phyloP scores from a whole-genome alignment of 2,113 vertebrate genomes.

The Lontra canadensis region DNA sequence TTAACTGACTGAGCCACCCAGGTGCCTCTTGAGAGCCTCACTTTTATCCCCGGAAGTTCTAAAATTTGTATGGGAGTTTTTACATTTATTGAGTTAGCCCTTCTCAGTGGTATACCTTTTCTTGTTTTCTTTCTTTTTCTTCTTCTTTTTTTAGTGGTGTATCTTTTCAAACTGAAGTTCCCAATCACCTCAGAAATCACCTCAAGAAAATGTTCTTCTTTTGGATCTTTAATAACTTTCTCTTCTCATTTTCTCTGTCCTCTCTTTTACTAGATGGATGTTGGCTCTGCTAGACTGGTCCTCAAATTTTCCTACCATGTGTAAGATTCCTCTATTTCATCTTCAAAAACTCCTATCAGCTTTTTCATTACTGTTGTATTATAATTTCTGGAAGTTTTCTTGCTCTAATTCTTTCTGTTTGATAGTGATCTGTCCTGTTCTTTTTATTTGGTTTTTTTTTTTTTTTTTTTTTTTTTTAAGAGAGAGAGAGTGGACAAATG shows the following conservation, averaged over 20 bases:
- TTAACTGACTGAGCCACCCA: neutral
- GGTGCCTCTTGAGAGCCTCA: neutral
- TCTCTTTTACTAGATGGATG: neutral
- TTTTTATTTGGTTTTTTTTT: no score
- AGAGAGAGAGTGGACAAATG: neutral
- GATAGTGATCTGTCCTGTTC: neutral
- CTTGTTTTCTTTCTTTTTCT: no score
- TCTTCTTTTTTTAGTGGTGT: neutral
- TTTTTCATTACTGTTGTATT: neutral
- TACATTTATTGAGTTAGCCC: neutral
- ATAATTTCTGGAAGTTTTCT: slow-evolving; percentile 5
- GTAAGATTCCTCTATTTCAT: slow-evolving; percentile 27
- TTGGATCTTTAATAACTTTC: neutral
- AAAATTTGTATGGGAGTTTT: neutral
- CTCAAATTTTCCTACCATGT: neutral
- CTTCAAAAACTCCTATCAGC: neutral
- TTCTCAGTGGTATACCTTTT: neutral
- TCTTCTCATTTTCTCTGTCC: neutral
- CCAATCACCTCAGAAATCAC: neutral
- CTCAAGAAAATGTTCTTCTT: neutral
- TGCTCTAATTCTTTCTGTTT: slow-evolving; percentile 36
- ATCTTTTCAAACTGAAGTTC: slow-evolving; percentile 8
- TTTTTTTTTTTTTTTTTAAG: no score
- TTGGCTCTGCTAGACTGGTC: neutral
- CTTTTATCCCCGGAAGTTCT: neutral